Evolutionary conservation across 2,113 vertebrate species (phyloP), one percentile per base, ranked within the genome.

Genomic region (Sander lucioperca): DNA sequence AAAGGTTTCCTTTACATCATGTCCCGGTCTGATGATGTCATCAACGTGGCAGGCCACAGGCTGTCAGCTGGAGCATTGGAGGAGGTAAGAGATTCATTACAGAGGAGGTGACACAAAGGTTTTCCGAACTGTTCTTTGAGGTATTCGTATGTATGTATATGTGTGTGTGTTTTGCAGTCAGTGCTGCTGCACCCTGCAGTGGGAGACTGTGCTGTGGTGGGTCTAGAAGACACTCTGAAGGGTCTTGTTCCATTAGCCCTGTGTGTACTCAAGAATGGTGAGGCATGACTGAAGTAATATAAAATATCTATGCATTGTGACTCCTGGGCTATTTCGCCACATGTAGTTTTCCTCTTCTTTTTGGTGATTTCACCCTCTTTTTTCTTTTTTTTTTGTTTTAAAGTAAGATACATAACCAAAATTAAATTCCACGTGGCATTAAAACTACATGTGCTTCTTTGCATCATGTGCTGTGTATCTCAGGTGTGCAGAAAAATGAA

Each of bases 1-100:
- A 95, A 98, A 72, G 96, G 96, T 18, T 99, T 98, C 86, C 69
- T 99, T 0, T 99, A 99, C 80, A 97, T 99, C 53, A 96, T 99
- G 95, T 98, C 98, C 67, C 95, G 97, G 23, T 97, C 97, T 80
- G 98, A 99, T 91, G 98, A 99, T 69, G 98, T 99, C 85, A 99
- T 99, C 92, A 99, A 99, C 57, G 96, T 99, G 92, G 97, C 98
- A 0, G 98, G 98, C 47, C 98, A 99, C 92, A 97, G 98, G 86
- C 93, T 99, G 91, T 99, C 98, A 16, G 94, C 97, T 25, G 98
- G 98, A 2, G 97, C 98, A 0, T 89, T 99, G 86, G 98, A 99
- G 87, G 98, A 99, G 97, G 98, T 99, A 90, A 80, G 70, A 66
- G 9, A 30, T 6, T 0, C 11, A 21, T 14, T 1, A 8, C n/a